Conservation (phyloP, 2,888 invertebrate species). For the Gastrophysa polygoni region DNA sequence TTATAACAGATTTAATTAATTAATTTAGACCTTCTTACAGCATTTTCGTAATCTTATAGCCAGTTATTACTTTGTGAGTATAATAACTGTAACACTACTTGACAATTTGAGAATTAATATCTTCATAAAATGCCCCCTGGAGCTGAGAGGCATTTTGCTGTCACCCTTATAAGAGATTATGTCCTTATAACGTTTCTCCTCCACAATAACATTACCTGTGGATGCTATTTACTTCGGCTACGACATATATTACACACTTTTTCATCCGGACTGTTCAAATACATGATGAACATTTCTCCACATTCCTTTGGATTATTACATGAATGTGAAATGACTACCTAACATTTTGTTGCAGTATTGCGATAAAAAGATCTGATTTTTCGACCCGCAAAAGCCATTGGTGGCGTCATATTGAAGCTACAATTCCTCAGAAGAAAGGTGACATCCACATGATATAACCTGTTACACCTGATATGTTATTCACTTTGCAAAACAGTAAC, state of each 20-base stretch:
- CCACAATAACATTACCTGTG: conserved; percentile 47
- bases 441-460: too few relatives aligned
- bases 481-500: too few relatives aligned
- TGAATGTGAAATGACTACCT: too few relatives aligned
- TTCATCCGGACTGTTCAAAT: not conserved
- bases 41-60: conserved; percentile 58
- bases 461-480: too few relatives aligned
- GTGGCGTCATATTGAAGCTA: too few relatives aligned
- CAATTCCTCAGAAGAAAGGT: too few relatives aligned
- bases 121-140: conserved; percentile 59
- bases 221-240: conserved; percentile 31
- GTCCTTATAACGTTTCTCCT: conserved; percentile 49
- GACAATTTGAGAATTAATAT: conserved; percentile 59
- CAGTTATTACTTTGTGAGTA: conserved; percentile 59
- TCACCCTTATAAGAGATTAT: conserved; percentile 57
- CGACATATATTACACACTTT: conserved; percentile 21
- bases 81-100: conserved; percentile 59
- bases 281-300: not conserved
- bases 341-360: too few relatives aligned
- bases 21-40: conserved; percentile 57
- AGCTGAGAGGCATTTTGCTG: conserved; percentile 52
- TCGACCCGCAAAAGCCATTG: too few relatives aligned
- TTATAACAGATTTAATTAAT: conserved; percentile 60
- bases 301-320: not conserved
- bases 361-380: too few relatives aligned